Conservation (phyloP, 1,140 invertebrate genomes). For the Drusus annulatus region DNA sequence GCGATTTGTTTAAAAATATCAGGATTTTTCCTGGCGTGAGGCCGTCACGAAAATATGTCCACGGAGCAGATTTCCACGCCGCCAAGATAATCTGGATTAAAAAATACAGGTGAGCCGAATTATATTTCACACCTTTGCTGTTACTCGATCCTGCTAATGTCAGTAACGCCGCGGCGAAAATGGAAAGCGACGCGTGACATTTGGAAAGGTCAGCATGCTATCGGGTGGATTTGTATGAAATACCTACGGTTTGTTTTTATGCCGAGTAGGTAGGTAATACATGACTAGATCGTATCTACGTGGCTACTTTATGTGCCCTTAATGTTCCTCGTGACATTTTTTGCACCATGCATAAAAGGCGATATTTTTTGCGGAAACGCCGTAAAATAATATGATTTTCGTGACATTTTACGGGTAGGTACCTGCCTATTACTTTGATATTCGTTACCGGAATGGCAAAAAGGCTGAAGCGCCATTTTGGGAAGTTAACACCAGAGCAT, state of each 20-base stretch:
- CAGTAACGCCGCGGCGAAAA: neutral
- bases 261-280: neutral
- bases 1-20: too few relatives aligned
- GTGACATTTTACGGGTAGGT: too few relatives aligned
- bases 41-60: too few relatives aligned
- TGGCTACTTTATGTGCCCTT: neutral
- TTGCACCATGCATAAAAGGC: too few relatives aligned
- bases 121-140: neutral
- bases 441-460: too few relatives aligned
- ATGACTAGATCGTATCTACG: neutral
- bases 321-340: too few relatives aligned
- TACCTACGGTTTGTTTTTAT: neutral
- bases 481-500: too few relatives aligned
- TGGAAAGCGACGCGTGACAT: neutral
- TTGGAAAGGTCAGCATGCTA: neutral
- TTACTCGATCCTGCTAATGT: neutral
- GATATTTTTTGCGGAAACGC: too few relatives aligned
- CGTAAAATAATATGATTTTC: too few relatives aligned
- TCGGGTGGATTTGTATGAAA: neutral
- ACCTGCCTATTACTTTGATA: too few relatives aligned
- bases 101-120: neutral
- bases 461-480: too few relatives aligned
- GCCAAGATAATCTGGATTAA: neutral
- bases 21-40: too few relatives aligned
- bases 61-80: neutral